Percentiles rank a stretch among this genome's conserved stretches.
Evolutionary conservation across 2,113 vertebrate species (phyloP).

Genomic region (Atrichornis clamosus): DNA sequence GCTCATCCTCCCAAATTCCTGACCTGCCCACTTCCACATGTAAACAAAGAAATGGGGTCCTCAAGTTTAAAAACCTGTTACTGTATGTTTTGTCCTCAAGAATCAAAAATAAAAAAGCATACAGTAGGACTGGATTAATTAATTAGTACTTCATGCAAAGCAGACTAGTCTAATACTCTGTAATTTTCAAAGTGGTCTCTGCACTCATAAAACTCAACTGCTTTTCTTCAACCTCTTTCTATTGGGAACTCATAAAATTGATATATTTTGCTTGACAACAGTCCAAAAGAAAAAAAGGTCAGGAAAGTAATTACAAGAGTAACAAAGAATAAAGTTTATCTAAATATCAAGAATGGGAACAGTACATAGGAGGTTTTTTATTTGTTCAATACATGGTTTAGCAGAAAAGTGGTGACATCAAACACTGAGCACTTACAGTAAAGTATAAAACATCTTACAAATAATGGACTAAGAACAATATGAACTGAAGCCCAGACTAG

Average conservation of each 20-base stretch:
- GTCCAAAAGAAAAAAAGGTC: neutral
- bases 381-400: neutral
- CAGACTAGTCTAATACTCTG: neutral
- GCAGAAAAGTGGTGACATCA: neutral
- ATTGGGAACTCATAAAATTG: neutral
- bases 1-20: neutral
- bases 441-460: conserved; percentile 1
- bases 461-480: neutral
- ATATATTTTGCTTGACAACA: neutral
- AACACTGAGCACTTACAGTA: neutral
- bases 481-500: neutral
- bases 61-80: neutral
- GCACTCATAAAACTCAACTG: neutral
- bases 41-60: neutral
- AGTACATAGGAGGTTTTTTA: neutral
- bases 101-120: neutral
- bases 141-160: neutral
- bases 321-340: neutral
- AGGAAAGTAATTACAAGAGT: neutral
- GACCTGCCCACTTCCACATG: neutral
- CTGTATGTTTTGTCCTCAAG: neutral
- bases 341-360: neutral
- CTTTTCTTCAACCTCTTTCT: neutral
- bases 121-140: neutral
- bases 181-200: neutral